These are phyloP conservation scores for Eupristina koningsbergeri DNA, from an alignment of 1,140 invertebrate genomes.

Conservation along the genomic window DNA sequence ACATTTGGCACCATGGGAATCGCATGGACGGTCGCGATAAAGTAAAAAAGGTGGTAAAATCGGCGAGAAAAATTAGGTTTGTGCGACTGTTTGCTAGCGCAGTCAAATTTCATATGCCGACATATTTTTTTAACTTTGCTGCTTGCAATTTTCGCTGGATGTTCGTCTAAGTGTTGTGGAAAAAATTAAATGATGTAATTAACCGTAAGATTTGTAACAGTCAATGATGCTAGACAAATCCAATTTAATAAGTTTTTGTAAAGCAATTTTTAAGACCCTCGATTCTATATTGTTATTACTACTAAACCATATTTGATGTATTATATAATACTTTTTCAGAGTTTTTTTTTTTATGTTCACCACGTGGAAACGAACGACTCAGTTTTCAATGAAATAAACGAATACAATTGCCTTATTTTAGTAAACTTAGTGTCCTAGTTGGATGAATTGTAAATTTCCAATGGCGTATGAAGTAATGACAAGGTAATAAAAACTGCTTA, in stretches of 20 bases:
- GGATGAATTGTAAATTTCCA: not conserved
- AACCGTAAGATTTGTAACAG: not conserved
- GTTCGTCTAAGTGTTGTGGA: not conserved
- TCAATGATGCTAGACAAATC: not conserved
- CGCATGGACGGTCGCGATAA: too few species aligned
- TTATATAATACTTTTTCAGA: not conserved
- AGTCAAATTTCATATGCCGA: too few species aligned
- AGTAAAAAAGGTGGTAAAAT: too few species aligned
- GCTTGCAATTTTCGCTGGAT: not conserved
- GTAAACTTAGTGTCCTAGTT: not conserved
- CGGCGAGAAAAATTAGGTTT: too few species aligned
- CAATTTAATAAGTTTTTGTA: not conserved
- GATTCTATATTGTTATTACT: not conserved
- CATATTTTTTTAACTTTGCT: not conserved
- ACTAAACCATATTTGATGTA: not conserved
- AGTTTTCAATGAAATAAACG: too few species aligned
- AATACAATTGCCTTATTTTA: not conserved
- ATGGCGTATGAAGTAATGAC: not conserved
- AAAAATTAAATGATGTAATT: constrained; percentile 6
- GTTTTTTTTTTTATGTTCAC: too few species aligned
- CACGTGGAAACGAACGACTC: too few species aligned
- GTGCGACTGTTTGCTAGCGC: too few species aligned
- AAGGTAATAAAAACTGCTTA: not conserved
- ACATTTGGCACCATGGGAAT: too few species aligned
- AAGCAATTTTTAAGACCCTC: not conserved